phyloP scores from a whole-genome alignment of 2,797 vertebrate species.

The Vespertilio murinus region DNA sequence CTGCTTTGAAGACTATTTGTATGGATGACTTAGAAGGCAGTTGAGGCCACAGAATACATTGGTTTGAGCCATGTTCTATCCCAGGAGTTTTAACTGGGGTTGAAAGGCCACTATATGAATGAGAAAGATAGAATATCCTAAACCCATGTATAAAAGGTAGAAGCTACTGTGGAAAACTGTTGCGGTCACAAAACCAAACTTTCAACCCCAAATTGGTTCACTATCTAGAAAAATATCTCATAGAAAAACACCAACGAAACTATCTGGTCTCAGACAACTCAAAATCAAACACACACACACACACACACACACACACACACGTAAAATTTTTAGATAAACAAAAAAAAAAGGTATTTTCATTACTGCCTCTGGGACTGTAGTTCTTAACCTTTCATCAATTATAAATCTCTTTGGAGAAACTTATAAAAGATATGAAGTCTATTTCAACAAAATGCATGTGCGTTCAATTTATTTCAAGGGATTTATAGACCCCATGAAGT shows the following conservation, averaged over 20 bases:
- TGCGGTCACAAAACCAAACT: background rate
- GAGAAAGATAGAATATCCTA: background rate
- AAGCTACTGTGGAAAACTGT: background rate
- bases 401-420: background rate
- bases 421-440: background rate
- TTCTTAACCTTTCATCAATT: conserved; percentile 24
- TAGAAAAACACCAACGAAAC: background rate
- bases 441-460: background rate
- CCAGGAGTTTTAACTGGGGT: background rate
- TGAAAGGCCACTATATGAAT: background rate
- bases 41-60: background rate
- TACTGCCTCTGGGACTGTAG: background rate
- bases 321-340: background rate
- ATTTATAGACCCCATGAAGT: background rate
- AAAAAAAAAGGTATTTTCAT: background rate
- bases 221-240: background rate
- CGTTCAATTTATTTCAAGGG: background rate
- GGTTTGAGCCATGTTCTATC: background rate
- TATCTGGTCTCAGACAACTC: conserved; percentile 2
- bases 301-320: background rate
- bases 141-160: background rate
- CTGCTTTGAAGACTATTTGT: background rate
- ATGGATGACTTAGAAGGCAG: background rate
- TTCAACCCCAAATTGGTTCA: conserved; percentile 31
- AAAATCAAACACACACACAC: background rate